Evolutionary conservation across 2,888 invertebrate genomes (phyloP).

Genomic region (Tinea pellionella): DNA sequence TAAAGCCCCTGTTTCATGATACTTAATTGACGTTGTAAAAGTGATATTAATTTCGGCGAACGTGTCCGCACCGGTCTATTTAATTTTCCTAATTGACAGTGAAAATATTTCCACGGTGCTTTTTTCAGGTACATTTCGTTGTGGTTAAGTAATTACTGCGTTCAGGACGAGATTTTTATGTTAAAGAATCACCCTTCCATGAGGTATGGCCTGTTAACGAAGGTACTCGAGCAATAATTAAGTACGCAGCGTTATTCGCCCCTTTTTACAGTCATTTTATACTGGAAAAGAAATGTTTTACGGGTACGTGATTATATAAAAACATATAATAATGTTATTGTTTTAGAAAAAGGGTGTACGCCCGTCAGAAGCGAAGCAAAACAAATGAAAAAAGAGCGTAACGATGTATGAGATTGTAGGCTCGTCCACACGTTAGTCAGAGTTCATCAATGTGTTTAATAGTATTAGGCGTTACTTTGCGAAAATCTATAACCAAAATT

Average conservation of each 20-base stretch:
- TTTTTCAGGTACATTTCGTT: slow-evolving; percentile 19
- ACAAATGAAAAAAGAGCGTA: too few species aligned
- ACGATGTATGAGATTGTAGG: too few species aligned
- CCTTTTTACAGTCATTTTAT: slow-evolving; percentile 15
- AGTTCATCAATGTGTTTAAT: too few species aligned
- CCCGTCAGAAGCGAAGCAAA: too few species aligned
- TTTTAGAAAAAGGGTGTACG: too few species aligned
- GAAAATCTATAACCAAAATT: too few species aligned
- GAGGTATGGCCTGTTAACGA: slow-evolving; percentile 28
- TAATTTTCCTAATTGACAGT: slow-evolving; percentile 59
- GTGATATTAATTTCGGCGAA: slow-evolving; percentile 48
- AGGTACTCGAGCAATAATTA: slow-evolving; percentile 38
- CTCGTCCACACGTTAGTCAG: too few species aligned
- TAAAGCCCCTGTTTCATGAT: slow-evolving; percentile 18
- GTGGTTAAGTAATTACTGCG: slow-evolving; percentile 39
- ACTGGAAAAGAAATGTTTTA: background rate
- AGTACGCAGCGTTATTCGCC: slow-evolving; percentile 18
- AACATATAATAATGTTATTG: background rate
- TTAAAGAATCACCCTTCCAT: slow-evolving; percentile 16
- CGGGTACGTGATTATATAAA: background rate
- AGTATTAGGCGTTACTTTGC: too few species aligned
- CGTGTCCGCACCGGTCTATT: slow-evolving; percentile 45
- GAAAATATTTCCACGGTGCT: slow-evolving; percentile 31
- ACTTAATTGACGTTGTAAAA: slow-evolving; percentile 37
- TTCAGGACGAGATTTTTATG: slow-evolving; percentile 32